phyloP scores from a whole-genome alignment of 2,888 invertebrate genomes.

The Psococerastis gibbosa region DNA sequence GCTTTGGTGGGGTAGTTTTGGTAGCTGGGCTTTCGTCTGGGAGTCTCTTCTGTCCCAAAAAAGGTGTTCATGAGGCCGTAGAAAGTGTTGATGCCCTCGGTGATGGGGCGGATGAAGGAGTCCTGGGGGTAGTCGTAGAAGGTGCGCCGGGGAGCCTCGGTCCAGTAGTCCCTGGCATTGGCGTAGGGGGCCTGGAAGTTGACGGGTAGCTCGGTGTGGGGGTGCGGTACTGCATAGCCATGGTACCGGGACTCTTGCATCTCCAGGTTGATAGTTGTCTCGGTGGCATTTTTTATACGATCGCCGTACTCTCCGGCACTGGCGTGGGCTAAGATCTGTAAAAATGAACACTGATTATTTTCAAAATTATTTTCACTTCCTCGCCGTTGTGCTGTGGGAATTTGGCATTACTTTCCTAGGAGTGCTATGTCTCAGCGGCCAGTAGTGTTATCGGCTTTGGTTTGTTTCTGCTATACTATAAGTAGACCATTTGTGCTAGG shows the following conservation, averaged over 20 bases:
- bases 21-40: not conserved
- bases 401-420: too few species aligned
- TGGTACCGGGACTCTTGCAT: not conserved
- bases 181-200: slow-evolving; percentile 1
- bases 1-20: not conserved
- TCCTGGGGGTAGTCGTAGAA: slow-evolving; percentile 2
- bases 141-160: not conserved
- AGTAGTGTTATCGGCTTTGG: too few species aligned
- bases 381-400: too few species aligned
- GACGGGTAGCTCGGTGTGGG: slow-evolving; percentile 3
- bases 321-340: not conserved
- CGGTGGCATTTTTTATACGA: not conserved
- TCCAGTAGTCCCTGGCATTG: slow-evolving; percentile 6
- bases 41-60: not conserved
- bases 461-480: too few species aligned
- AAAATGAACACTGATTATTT: too few species aligned
- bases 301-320: not conserved
- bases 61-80: not conserved
- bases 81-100: not conserved
- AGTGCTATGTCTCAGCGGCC: too few species aligned
- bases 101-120: not conserved
- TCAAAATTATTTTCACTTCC: too few species aligned
- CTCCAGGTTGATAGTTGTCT: not conserved
- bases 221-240: not conserved
- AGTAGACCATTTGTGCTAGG: too few species aligned